Evolutionary conservation across 2,113 vertebrate genomes (phyloP), one percentile per base, ranked within the genome.

Genomic region (Arvicanthis niloticus): DNA sequence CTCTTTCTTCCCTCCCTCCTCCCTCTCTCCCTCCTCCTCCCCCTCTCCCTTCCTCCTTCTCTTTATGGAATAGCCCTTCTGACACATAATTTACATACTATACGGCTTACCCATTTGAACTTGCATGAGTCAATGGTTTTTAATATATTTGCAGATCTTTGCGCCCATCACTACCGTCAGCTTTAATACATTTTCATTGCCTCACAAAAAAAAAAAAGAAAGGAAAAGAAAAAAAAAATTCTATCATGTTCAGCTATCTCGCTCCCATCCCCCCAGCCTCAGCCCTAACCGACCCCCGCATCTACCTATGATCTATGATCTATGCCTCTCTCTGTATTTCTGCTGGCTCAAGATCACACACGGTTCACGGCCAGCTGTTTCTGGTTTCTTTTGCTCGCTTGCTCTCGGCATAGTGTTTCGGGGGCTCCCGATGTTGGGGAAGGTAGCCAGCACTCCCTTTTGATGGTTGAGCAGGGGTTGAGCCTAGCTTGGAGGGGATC

Each of bases 301-400:
- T 34, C 40, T 29, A 1, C 51, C 31, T 26, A 11, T 62, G 7
- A 13, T 75, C 45, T n/a, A n/a, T n/a, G n/a, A n/a, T 53, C 24
- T 6, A 0, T 4, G 24, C 15, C 0, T 42, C 56, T 34, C 13
- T 45, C 68, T 31, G 48, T 48, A 24, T 16, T 24, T 62, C 3
- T 8, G 4, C 4, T 3, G 2, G 2, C 7, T 2, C 10, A 21
- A 31, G 45, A 6, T 48, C 60, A 1, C 7, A 12, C 0, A 16
- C 12, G 12, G 16, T 4, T 6, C 31, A 22, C 3, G 37, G 56
- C 34, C 73, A 80, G 31, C n/a, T 5, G 8, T 7, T n/a, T 29
- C 56, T 31, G 31, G 29, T 34, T 86, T 68, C 60, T 53, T 53
- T 40, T 48, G 13, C 48, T 48, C 1, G 48, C 48, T 48, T 48